These are phyloP conservation scores for Momotus momota DNA, from an alignment of 2,797 vertebrate genomes.

Conservation along the genomic window DNA sequence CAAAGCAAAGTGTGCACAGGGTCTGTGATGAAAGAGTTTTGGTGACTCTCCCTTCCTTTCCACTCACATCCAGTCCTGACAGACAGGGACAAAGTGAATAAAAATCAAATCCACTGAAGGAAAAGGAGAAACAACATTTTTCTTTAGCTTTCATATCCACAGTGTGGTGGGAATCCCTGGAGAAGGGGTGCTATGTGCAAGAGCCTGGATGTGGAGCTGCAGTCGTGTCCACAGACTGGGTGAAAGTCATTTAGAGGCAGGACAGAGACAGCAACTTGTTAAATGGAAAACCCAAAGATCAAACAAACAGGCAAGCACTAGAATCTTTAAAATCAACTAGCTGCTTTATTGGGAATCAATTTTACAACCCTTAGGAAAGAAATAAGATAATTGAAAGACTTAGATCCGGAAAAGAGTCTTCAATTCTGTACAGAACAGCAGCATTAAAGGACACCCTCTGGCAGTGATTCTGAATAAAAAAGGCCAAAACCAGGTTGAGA, in stretches of 20 bases:
- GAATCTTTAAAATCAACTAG: constrained; percentile 54
- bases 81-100: constrained; percentile 4
- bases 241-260: background rate
- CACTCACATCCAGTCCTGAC: background rate
- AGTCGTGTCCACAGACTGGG: background rate
- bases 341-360: constrained; percentile 69
- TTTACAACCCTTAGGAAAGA: constrained; percentile 37
- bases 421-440: constrained; percentile 1
- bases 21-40: background rate
- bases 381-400: constrained; percentile 44
- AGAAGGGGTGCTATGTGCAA: background rate
- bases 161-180: background rate
- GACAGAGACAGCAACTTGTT: background rate
- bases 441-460: background rate
- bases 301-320: constrained; percentile 24
- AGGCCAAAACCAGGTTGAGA: background rate
- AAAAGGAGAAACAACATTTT: background rate
- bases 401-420: background rate
- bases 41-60: background rate
- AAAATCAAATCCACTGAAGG: background rate
- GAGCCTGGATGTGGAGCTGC: background rate
- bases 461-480: constrained; percentile 30
- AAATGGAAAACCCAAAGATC: constrained; percentile 33
- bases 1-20: fast-evolving
- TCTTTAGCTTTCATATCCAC: background rate